Evolutionary conservation across 2,113 vertebrate genomes (phyloP), one percentile per base, ranked within the genome.

Genomic region (Hippolais icterina): DNA sequence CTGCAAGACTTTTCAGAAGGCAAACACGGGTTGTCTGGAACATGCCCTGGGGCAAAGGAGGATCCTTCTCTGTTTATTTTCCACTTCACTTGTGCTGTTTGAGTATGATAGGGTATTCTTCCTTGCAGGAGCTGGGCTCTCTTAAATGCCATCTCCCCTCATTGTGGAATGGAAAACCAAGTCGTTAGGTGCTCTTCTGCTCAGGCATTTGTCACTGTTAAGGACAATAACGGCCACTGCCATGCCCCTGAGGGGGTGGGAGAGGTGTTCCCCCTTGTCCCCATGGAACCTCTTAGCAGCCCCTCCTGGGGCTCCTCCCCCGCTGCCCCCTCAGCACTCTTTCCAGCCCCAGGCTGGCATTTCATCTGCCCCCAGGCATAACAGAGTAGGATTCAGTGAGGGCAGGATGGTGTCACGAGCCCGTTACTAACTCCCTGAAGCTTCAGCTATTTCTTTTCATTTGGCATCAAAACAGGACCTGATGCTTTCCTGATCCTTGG

Each of bases 71-170:
- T 61, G 33, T 60, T 68, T 9, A 5, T 86, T 75, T 82, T 49
- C 37, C 31, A 14, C 29, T 52, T 65, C 15, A n/a, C 5, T 65
- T 15, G 18, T 13, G 13, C 37, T 41, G 15, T 75, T 65, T 0
- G 1, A 6, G 3, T 54, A 11, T 1, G 1, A 50, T 1, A 25
- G 50, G 65, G 12, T 2, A 4, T 29, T 33, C 15, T 6, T 69
- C 15, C n/a, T 29, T 31, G 25, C 39, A 59, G 57, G 37, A 63
- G 14, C 31, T 68, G 35, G 2, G 10, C 12, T 52, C 24, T 83
- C 11, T 15, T 25, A 44, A 20, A 35, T 37, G 28, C 29, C 23
- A 10, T 29, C 39, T 76, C 7, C 44, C 16, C 12, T 27, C 56
- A 69, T 76, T 52, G 5, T 12, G 33, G 21, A 13, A 25, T 35